These are phyloP conservation scores for Monochamus alternatus DNA, from an alignment of 2,888 invertebrate genomes.

Conservation along the genomic window DNA sequence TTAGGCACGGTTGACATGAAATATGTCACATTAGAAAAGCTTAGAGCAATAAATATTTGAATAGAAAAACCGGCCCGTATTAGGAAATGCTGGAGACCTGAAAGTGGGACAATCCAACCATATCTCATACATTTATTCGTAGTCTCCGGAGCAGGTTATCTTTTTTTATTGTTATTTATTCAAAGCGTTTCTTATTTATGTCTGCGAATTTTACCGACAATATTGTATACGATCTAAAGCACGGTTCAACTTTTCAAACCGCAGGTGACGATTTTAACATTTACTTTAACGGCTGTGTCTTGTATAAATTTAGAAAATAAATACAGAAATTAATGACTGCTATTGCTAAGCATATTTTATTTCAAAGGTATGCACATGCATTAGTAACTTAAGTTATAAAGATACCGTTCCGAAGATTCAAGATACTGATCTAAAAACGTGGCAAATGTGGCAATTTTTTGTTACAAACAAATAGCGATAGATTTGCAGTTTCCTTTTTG, in stretches of 20 bases:
- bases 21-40: conserved; percentile 1
- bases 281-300: neutral
- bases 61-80: conserved; percentile 12
- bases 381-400: no score
- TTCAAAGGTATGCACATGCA: no score
- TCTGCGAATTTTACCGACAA: neutral
- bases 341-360: no score
- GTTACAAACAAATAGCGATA: no score
- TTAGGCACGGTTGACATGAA: conserved; percentile 1
- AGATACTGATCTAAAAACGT: no score
- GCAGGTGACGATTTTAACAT: neutral
- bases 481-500: no score
- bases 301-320: neutral
- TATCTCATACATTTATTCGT: neutral
- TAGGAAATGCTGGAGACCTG: conserved; percentile 11
- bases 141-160: conserved; percentile 1
- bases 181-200: neutral
- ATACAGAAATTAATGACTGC: no score
- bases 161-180: neutral
- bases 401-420: no score
- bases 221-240: neutral
- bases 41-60: conserved; percentile 21
- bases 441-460: no score
- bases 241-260: neutral
- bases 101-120: conserved; percentile 12